Conservation (phyloP, 1,140 invertebrate species). For the Sarcophaga bullata region DNA sequence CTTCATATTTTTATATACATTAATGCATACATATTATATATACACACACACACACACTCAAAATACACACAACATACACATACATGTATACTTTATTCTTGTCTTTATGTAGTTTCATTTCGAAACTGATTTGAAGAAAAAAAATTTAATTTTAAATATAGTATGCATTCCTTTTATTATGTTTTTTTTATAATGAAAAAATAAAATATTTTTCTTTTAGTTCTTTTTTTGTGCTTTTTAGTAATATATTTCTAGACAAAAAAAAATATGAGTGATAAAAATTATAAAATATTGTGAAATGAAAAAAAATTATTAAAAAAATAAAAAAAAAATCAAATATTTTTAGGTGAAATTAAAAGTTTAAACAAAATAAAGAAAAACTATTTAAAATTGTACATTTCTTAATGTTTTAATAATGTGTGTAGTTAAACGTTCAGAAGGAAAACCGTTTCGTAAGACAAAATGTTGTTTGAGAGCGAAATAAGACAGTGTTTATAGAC, state of each 20-base stretch:
- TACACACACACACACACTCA: too few species aligned
- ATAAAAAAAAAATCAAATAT: background rate
- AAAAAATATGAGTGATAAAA: slow-evolving; percentile 8
- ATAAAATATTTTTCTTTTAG: background rate
- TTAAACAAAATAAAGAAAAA: slow-evolving; percentile 4
- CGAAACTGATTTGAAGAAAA: background rate
- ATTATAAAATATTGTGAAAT: slow-evolving; percentile 45
- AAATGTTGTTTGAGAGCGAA: too few species aligned
- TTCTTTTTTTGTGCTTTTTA: background rate
- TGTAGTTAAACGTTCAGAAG: too few species aligned
- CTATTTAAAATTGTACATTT: background rate
- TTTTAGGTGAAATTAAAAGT: slow-evolving; percentile 27
- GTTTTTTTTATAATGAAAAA: background rate
- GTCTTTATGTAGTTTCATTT: background rate
- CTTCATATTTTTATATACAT: background rate
- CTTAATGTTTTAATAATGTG: too few species aligned
- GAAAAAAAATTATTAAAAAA: background rate
- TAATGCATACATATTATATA: too few species aligned
- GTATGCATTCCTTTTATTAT: slow-evolving; percentile 6
- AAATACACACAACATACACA: background rate
- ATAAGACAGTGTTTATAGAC: too few species aligned
- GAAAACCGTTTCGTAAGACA: too few species aligned
- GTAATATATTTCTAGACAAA: background rate
- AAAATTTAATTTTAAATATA: background rate
- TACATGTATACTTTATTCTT: background rate